These are phyloP conservation scores for Hanleya hanleyi DNA, from an alignment of 2,888 invertebrate genomes.

Conservation along the genomic window DNA sequence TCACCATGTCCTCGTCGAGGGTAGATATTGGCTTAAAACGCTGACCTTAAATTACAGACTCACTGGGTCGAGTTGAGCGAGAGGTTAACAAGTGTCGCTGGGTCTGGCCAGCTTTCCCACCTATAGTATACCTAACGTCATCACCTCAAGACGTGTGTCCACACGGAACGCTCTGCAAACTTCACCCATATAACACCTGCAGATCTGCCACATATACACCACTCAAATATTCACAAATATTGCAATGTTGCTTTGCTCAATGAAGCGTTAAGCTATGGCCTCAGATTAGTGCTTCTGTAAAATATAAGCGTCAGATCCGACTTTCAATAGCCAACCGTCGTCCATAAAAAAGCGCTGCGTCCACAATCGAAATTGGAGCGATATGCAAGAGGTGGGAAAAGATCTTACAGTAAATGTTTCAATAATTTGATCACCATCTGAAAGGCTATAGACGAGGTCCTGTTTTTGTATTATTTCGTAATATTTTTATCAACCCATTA, in stretches of 20 bases:
- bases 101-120: background rate
- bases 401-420: too few species aligned
- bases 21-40: conserved; percentile 8
- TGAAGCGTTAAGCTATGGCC: background rate
- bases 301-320: too few species aligned
- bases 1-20: background rate
- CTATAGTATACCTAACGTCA: conserved; percentile 1
- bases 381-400: too few species aligned
- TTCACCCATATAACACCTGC: background rate
- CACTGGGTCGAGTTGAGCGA: background rate
- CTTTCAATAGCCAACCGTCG: too few species aligned
- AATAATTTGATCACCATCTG: too few species aligned
- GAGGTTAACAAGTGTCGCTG: background rate
- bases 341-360: too few species aligned
- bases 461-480: too few species aligned
- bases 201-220: background rate
- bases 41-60: background rate
- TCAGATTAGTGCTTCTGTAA: background rate
- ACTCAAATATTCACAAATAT: too few species aligned
- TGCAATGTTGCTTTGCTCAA: too few species aligned
- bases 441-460: too few species aligned
- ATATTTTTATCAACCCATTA: too few species aligned
- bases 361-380: too few species aligned
- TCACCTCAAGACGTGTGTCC: background rate
- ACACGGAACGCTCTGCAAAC: background rate